Evolutionary conservation across 2,797 vertebrate species (phyloP).

Genomic region (Thripadectes ignobilis): DNA sequence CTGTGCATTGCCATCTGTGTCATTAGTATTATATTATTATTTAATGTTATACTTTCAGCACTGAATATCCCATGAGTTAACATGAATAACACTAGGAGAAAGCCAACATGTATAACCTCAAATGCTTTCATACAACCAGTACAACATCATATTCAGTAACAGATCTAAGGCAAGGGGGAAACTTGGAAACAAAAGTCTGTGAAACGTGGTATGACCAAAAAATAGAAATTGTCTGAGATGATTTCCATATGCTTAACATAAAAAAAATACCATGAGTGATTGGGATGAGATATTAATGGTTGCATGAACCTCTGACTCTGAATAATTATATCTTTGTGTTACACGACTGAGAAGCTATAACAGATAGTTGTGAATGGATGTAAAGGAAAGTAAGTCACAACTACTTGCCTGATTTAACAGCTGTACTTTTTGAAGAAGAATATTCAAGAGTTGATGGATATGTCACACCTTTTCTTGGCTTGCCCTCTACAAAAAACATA

Average conservation of each 20-base stretch:
- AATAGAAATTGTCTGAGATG: not conserved
- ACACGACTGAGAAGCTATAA: not conserved
- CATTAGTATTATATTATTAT: not conserved
- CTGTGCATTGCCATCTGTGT: not conserved
- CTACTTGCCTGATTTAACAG: conserved; percentile 84
- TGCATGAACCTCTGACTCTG: not conserved
- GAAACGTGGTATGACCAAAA: not conserved
- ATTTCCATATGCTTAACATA: not conserved
- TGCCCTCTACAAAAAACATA: conserved; percentile 82
- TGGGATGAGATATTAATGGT: not conserved
- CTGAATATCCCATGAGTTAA: not conserved
- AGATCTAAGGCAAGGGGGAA: not conserved
- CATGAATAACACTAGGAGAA: not conserved
- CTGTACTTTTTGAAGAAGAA: conserved; percentile 80
- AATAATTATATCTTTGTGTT: not conserved
- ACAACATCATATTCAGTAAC: not conserved
- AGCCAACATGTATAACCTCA: not conserved
- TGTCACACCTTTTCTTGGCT: conserved; percentile 90
- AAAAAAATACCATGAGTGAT: not conserved
- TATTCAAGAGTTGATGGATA: conserved; percentile 91
- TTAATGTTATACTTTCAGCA: not conserved
- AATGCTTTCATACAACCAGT: not conserved
- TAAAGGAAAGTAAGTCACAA: not conserved
- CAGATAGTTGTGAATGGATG: not conserved
- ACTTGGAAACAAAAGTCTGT: not conserved